Evolutionary conservation across 1,140 invertebrate genomes (phyloP).

Genomic region (Drosophila aff.): DNA sequence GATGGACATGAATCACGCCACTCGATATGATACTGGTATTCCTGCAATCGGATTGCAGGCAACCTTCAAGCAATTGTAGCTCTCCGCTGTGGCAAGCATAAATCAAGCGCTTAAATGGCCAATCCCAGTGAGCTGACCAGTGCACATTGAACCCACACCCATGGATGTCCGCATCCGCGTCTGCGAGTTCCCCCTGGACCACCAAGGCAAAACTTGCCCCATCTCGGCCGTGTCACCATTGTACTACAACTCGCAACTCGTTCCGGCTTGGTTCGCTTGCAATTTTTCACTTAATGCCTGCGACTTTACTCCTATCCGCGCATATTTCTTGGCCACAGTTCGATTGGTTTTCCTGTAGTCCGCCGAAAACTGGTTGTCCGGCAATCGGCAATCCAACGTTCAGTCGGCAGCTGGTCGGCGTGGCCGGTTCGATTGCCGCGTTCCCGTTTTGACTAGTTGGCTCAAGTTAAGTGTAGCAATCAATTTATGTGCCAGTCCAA

Average conservation of each 20-base stretch:
- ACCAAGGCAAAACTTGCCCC: conserved; percentile 17
- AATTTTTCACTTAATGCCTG: conserved; percentile 50
- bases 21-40: conserved; percentile 33
- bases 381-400: conserved; percentile 26
- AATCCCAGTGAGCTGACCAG: conserved; percentile 28
- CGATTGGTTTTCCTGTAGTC: conserved; percentile 59
- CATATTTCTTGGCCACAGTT: conserved; percentile 62
- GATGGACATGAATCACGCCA: conserved; percentile 28
- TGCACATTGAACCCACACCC: conserved; percentile 54
- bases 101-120: conserved; percentile 29
- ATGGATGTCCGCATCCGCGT: not conserved
- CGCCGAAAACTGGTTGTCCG: conserved; percentile 61
- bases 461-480: conserved; percentile 77
- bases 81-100: conserved; percentile 29
- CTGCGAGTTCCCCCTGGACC: not conserved
- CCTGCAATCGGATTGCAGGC: conserved; percentile 35
- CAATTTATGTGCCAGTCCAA: conserved; percentile 58
- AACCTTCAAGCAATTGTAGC: conserved; percentile 38
- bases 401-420: conserved; percentile 47
- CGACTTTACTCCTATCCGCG: conserved; percentile 48
- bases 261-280: conserved; percentile 36
- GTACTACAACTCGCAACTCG: conserved; percentile 9
- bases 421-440: conserved; percentile 55
- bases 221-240: conserved; percentile 39
- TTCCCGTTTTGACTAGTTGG: conserved; percentile 71